Percentiles rank a stretch among this genome's conserved stretches.
Conservation (phyloP, 2,113 vertebrate genomes). For the Gasterosteus aculeatus region DNA sequence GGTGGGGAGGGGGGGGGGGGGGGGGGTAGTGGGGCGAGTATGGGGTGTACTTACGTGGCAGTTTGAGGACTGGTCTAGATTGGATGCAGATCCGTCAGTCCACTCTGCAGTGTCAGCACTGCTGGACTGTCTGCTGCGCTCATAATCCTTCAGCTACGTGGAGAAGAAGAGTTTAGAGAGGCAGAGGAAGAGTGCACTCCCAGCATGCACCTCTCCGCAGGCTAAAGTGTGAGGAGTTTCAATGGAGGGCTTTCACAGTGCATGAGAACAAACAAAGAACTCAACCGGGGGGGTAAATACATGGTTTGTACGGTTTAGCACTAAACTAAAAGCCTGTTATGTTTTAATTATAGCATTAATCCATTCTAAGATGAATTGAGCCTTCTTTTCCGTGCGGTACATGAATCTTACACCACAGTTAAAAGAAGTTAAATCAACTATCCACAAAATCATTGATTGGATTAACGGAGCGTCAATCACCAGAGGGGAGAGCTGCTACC, state of each 20-base stretch:
- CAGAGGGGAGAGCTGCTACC: background rate
- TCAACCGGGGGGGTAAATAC: slow-evolving; percentile 20
- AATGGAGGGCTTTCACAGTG: slow-evolving; percentile 33
- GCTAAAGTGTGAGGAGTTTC: slow-evolving; percentile 14
- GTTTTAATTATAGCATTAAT: background rate
- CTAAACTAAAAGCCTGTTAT: background rate
- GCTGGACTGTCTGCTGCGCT: slow-evolving; percentile 89
- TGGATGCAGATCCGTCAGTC: slow-evolving; percentile 88
- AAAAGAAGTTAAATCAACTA: slow-evolving; percentile 10
- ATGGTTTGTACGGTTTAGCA: background rate
- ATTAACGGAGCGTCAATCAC: slow-evolving; percentile 38
- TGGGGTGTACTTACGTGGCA: slow-evolving; percentile 91
- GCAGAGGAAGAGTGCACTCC: slow-evolving; percentile 65
- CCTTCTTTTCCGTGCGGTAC: background rate
- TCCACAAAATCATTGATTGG: slow-evolving; percentile 58
- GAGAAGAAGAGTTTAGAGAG: slow-evolving; percentile 85
- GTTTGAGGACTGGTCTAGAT: slow-evolving; percentile 90
- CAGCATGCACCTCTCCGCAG: slow-evolving; percentile 31
- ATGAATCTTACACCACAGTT: background rate
- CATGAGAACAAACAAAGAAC: slow-evolving; percentile 17
- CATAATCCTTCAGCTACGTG: slow-evolving; percentile 97
- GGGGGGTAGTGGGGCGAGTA: slow-evolving; percentile 20
- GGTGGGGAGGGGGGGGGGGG: background rate
- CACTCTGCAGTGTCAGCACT: slow-evolving; percentile 89
- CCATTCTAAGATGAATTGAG: background rate